Base-by-base conservation (phyloP, 2,113 vertebrate genomes). In the Scophthalmus maximus region DNA sequence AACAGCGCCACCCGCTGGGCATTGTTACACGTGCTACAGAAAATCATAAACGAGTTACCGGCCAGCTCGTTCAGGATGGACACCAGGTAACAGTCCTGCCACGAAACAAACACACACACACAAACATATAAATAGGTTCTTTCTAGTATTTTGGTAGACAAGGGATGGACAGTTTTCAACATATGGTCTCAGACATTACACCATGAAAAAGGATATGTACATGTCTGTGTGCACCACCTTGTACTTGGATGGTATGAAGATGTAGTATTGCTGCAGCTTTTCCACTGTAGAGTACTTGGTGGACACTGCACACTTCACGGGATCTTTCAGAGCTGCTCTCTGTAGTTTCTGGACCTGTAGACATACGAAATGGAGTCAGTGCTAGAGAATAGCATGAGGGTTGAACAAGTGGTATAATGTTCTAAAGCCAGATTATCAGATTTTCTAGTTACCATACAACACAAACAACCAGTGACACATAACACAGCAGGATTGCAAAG, bases 11-110 rank as follows among this genome's bases (percentile, higher is more conserved):
- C 96, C 82, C 98, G 94, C 92, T 99, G 98, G 65, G 98, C 96
- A 8, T 94, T 97, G 87, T 97, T 97, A 85, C 97, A 99, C 0
- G 98, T 99, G 83, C 96, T 95, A 78, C 97, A 99, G 93, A 99
- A 99, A 78, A 99, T 95, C 85, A 99, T 99, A 81, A 98, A 99
- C 6, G 98, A 98, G 89, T 99, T 99, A 5, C 98, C 97, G 2
- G 97, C 97, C 87, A 99, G 85, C 70, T 99, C 98, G 32, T 98
- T 98, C 46, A 99, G 85, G 77, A 99, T 96, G 80, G 97, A 98
- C 71, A 99, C 97, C 85, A 99, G 90, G 73, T 99, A 99, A 82
- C 95, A 97, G 75, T 99, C 98, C 97, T 99, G 84, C 12, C 17
- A 70, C 18, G 23, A 18, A 65, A 40, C 40, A 18, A 29, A 20